A percentile compares a stretch with the other conserved stretches of the same genome.
phyloP scores from a whole-genome alignment of 2,113 vertebrate species.

The Ginglymostoma cirratum region DNA sequence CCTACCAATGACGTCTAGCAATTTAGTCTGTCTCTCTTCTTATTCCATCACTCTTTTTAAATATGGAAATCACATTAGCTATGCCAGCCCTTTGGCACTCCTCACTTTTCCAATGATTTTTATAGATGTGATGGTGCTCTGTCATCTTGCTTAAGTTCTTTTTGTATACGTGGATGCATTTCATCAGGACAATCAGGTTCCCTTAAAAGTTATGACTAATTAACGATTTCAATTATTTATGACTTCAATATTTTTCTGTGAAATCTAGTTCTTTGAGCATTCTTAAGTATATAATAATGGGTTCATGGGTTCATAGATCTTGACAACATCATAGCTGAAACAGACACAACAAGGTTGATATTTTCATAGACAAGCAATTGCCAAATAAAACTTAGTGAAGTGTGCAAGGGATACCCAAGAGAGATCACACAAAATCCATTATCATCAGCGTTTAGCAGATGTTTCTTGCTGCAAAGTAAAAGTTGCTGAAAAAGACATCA shows the following conservation, averaged over 20 bases:
- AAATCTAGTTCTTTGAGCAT: not conserved
- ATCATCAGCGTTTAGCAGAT: not conserved
- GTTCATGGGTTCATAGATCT: not conserved
- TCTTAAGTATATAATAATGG: not conserved
- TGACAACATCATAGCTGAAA: not conserved
- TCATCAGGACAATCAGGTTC: not conserved
- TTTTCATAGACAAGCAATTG: not conserved
- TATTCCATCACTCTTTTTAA: not conserved
- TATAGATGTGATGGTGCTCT: not conserved
- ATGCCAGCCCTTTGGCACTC: not conserved
- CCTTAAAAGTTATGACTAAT: not conserved
- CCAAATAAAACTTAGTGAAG: not conserved
- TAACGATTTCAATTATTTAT: not conserved
- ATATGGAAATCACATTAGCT: not conserved
- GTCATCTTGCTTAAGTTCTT: not conserved
- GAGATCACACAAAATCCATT: not conserved
- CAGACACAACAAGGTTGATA: not conserved
- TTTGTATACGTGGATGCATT: not conserved
- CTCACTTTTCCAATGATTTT: not conserved
- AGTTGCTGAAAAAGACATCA: not conserved
- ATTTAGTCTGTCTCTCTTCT: not conserved
- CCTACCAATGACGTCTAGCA: not conserved
- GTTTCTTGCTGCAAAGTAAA: not conserved
- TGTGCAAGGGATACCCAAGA: not conserved
- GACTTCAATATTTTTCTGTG: not conserved